Evolutionary conservation across 2,888 invertebrate genomes (phyloP).

Genomic region (Luperina nickerlii): DNA sequence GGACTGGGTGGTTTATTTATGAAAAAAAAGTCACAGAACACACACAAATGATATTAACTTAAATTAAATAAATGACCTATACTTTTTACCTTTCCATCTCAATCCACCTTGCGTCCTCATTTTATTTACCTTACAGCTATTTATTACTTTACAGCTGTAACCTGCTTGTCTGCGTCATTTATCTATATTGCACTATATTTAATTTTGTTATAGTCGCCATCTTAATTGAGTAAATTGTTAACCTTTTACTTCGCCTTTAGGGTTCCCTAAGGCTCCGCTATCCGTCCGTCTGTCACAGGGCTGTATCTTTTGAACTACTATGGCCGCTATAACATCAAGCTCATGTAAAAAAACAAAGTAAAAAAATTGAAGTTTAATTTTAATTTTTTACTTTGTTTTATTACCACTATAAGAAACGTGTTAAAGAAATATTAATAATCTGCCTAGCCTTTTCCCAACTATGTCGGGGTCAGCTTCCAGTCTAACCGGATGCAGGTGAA

Average conservation of each 20-base stretch:
- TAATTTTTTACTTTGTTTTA: too few relatives aligned
- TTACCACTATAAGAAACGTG: neutral
- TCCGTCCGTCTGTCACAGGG: too few relatives aligned
- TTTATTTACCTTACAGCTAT: conserved; percentile 26
- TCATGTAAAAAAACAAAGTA: neutral
- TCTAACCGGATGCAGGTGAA: neutral
- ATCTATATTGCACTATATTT: conserved; percentile 50
- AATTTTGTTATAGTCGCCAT: conserved; percentile 14
- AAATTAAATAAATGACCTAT: neutral
- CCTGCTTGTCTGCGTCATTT: conserved; percentile 43
- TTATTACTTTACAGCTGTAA: conserved; percentile 40
- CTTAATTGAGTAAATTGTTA: conserved; percentile 35
- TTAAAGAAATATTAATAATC: neutral
- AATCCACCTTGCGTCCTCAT: conserved; percentile 42
- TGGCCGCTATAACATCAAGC: neutral
- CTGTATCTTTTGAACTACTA: neutral
- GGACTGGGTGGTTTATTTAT: neutral
- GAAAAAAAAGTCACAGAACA: neutral
- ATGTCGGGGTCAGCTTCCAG: neutral
- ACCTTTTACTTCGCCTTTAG: conserved; percentile 18
- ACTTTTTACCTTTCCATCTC: neutral
- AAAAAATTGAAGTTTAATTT: neutral
- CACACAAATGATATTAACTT: conserved; percentile 13
- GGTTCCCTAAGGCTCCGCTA: neutral
- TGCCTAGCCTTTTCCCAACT: neutral